Percentiles rank a stretch among this genome's conserved stretches.
phyloP scores from a whole-genome alignment of 2,797 vertebrate genomes.

The Sylvilagus floridanus region DNA sequence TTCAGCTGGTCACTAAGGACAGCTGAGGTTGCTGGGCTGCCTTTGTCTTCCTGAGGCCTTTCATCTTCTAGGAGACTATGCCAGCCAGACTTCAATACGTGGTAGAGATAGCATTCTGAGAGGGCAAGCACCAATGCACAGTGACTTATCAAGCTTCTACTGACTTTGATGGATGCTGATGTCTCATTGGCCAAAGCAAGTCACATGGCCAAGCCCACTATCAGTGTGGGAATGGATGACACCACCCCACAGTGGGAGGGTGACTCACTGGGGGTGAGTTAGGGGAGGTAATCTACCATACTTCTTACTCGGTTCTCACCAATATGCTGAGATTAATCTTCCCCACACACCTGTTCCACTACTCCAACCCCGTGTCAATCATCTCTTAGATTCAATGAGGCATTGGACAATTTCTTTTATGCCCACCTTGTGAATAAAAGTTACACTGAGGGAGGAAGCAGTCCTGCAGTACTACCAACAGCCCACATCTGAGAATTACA shows the following conservation, averaged over 20 bases:
- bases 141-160: neutral
- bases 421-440: neutral
- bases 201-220: neutral
- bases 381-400: neutral
- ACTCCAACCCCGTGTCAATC: neutral
- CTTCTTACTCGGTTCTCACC: neutral
- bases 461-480: neutral
- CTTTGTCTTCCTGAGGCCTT: neutral
- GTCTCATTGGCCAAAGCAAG: neutral
- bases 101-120: neutral
- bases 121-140: neutral
- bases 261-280: neutral
- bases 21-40: neutral
- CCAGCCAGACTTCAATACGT: neutral
- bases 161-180: neutral
- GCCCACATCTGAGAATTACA: neutral
- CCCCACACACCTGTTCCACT: neutral
- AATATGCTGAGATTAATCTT: neutral
- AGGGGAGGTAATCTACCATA: neutral
- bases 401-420: neutral
- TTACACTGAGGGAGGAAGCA: neutral
- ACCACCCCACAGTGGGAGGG: neutral
- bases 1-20: neutral
- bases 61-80: neutral
- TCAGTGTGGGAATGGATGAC: neutral